Evolutionary conservation across 2,888 invertebrate species (phyloP).

Genomic region (Phalangium opilio): DNA sequence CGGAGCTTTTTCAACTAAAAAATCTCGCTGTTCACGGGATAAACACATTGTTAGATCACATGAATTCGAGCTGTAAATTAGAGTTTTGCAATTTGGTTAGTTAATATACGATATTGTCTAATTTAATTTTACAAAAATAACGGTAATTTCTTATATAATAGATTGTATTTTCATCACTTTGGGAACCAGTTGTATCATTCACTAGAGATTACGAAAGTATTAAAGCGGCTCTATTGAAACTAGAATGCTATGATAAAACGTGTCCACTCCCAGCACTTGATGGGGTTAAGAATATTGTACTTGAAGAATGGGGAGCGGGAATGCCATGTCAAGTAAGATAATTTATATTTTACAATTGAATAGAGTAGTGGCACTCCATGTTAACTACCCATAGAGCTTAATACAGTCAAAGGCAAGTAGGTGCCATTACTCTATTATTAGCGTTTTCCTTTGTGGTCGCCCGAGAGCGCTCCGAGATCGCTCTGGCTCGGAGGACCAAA

Average conservation of each 20-base stretch:
- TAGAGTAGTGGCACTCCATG: too few relatives aligned
- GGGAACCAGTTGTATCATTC: conserved; percentile 50
- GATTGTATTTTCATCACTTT: conserved; percentile 32
- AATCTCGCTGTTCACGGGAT: conserved; percentile 50
- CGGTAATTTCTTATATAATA: not conserved
- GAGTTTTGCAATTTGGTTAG: conserved; percentile 61
- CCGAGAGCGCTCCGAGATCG: too few relatives aligned
- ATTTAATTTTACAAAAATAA: too few relatives aligned
- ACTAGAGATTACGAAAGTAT: conserved; percentile 74
- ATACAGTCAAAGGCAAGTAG: too few relatives aligned
- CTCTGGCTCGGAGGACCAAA: too few relatives aligned
- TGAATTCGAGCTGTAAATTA: conserved; percentile 46
- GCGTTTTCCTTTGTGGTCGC: too few relatives aligned
- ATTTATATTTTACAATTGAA: conserved; percentile 15
- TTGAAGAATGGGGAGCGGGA: conserved; percentile 71
- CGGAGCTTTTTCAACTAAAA: conserved; percentile 41
- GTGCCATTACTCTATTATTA: too few relatives aligned
- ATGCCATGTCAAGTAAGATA: conserved; percentile 57
- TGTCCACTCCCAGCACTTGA: conserved; percentile 62
- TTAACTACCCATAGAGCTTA: too few relatives aligned
- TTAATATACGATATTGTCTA: conserved; percentile 24
- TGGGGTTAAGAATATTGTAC: conserved; percentile 59
- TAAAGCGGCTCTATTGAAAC: conserved; percentile 51
- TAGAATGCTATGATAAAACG: conserved; percentile 75
- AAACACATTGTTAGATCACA: conserved; percentile 46